A percentile compares a stretch with the other conserved stretches of the same genome.
phyloP scores from a whole-genome alignment of 2,113 vertebrate genomes.

The Thymallus thymallus region DNA sequence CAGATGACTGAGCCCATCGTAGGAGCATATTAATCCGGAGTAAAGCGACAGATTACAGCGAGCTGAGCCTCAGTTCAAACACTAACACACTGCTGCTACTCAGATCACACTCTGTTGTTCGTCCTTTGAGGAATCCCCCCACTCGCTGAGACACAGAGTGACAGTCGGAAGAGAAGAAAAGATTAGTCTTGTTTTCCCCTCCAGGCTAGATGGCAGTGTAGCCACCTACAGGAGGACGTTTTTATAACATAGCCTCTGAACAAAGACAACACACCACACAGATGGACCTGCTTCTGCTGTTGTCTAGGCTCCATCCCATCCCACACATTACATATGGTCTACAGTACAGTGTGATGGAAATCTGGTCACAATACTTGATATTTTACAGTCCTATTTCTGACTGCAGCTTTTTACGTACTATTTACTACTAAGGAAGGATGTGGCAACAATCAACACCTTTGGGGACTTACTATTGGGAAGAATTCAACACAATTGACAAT shows the following conservation, averaged over 20 bases:
- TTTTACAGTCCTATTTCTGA: not conserved
- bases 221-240: slow-evolving; percentile 1
- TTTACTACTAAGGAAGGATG: not conserved
- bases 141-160: not conserved
- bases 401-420: not conserved
- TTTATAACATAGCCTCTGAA: not conserved
- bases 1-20: not conserved
- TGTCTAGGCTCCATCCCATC: not conserved
- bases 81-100: not conserved
- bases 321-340: not conserved
- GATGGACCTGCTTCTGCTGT: not conserved
- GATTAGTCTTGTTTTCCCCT: not conserved
- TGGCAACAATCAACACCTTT: not conserved
- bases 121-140: slow-evolving; percentile 9
- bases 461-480: not conserved
- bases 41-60: not conserved
- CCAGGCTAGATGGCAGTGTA: not conserved
- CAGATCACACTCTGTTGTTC: not conserved
- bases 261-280: not conserved
- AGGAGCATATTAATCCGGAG: not conserved
- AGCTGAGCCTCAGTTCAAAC: not conserved
- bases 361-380: not conserved
- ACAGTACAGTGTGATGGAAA: not conserved
- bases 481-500: not conserved
- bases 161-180: not conserved